Conservation (phyloP, 2,888 invertebrate species). For the Balanococcus diminutus region DNA sequence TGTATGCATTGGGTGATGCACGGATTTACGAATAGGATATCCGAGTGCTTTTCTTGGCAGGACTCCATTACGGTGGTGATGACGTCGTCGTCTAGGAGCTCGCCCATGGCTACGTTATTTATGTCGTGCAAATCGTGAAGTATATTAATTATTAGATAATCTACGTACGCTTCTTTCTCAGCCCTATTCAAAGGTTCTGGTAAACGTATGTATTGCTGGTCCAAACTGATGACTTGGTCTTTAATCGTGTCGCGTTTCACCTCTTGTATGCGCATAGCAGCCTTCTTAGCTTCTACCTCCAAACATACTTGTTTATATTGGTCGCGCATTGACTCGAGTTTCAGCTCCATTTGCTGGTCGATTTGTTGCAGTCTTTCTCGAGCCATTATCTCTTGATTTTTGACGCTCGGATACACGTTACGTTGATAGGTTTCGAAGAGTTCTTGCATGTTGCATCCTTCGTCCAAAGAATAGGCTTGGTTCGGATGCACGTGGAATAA, state of each 20-base stretch:
- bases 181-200: slow-evolving; percentile 36
- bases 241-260: slow-evolving; percentile 37
- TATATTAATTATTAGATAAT: slow-evolving; percentile 36
- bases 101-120: slow-evolving; percentile 52
- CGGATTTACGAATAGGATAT: slow-evolving; percentile 50
- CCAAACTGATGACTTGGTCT: slow-evolving; percentile 27
- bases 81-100: slow-evolving; percentile 48
- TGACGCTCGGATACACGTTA: slow-evolving; percentile 15
- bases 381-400: slow-evolving; percentile 45
- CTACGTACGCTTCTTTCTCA: slow-evolving; percentile 44
- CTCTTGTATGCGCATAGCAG: slow-evolving; percentile 37
- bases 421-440: slow-evolving; percentile 26
- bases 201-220: slow-evolving; percentile 24
- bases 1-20: slow-evolving; percentile 52
- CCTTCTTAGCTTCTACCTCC: slow-evolving; percentile 44
- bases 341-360: slow-evolving; percentile 25
- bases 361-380: slow-evolving; percentile 25
- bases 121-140: slow-evolving; percentile 49
- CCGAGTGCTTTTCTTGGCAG: slow-evolving; percentile 44
- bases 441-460: slow-evolving; percentile 44
- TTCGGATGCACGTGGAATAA: background rate
- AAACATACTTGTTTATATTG: slow-evolving; percentile 48
- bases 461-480: background rate
- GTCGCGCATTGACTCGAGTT: slow-evolving; percentile 39
- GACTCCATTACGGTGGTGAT: slow-evolving; percentile 51